phyloP scores from a whole-genome alignment of 2,888 invertebrate species.

The Ellobium chinense region DNA sequence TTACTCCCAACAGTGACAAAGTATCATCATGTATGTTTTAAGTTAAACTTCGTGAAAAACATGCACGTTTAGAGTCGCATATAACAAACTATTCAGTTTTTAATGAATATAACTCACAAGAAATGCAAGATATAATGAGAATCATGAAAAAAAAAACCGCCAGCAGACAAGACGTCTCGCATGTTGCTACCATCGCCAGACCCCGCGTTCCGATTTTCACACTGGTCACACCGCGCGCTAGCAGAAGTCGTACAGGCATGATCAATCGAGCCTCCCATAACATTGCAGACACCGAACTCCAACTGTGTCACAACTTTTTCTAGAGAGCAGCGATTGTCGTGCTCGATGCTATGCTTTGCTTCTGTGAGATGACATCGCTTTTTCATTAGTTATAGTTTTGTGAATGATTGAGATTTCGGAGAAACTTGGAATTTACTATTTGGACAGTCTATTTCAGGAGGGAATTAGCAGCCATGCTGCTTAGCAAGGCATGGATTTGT shows the following conservation, averaged over 20 bases:
- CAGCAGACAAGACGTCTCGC: too few species aligned
- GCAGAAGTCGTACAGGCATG: neutral
- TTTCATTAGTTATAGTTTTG: neutral
- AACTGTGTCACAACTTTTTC: neutral
- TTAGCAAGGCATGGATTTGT: neutral
- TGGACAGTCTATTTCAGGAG: neutral
- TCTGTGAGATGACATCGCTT: neutral
- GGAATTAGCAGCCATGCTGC: slow-evolving; percentile 28
- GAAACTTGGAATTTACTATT: slow-evolving; percentile 3
- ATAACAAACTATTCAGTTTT: too few species aligned
- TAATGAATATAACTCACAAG: too few species aligned
- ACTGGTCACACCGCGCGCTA: neutral
- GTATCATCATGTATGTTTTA: too few species aligned
- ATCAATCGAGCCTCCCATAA: slow-evolving; percentile 4
- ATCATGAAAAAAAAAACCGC: too few species aligned
- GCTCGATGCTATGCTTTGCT: neutral
- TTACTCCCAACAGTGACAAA: too few species aligned
- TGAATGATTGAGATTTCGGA: neutral
- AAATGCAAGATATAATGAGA: too few species aligned
- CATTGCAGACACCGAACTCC: neutral
- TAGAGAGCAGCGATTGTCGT: neutral
- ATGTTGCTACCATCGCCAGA: too few species aligned
- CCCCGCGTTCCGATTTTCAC: neutral
- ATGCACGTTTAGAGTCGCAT: too few species aligned
- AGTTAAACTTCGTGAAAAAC: too few species aligned